Base-by-base conservation (phyloP, 2,797 vertebrate species). In the Botia almorhae region DNA sequence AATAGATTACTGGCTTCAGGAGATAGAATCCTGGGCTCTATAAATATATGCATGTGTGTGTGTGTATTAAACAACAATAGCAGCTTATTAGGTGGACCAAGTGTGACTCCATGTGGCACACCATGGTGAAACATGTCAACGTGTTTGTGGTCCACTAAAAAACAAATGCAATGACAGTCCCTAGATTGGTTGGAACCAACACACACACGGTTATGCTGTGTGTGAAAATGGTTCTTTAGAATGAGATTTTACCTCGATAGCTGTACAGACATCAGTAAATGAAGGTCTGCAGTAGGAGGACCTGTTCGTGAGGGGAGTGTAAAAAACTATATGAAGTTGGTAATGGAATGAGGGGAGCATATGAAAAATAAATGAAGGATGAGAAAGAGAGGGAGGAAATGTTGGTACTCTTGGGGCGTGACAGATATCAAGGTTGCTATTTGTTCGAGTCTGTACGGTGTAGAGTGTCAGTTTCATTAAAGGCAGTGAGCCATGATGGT, bases 341-440 rank as follows among this genome's bases (percentile, higher is more conserved):
- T 77, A 72, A 76, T 79, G 61, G 70, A 58, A 70, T 21, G 53
- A 60, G 78, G 43, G 58, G 16, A 75, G 76, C 75, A 69, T 56
- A 73, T 69, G 81, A 74, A 67, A 78, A 71, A 39, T 82, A 81
- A 84, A 81, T 69, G 10, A 10, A 33, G 70, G 76, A 82, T 72
- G 85, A 84, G 85, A 88, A 82, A 65, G 81, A 58, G 81, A 74
- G 17, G 63, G 70, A 69, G 63, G 74, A 48, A 78, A 55, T 65
- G 23, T 4, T 17, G 23, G 7, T 65, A 33, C 61, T 73, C 33
- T 67, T 65, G 78, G 51, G 21, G 48, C 33, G 61, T 80, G 50
- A 73, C 50, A 71, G 68, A 80, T 73, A 58, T 80, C 48, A 73
- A 67, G 61, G 33, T 64, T 73, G 60, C 43, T 67, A 23, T 80